A percentile compares a stretch with the other conserved stretches of the same genome.
Conservation (phyloP, 2,888 invertebrate genomes). For the Parnassius smintheus region DNA sequence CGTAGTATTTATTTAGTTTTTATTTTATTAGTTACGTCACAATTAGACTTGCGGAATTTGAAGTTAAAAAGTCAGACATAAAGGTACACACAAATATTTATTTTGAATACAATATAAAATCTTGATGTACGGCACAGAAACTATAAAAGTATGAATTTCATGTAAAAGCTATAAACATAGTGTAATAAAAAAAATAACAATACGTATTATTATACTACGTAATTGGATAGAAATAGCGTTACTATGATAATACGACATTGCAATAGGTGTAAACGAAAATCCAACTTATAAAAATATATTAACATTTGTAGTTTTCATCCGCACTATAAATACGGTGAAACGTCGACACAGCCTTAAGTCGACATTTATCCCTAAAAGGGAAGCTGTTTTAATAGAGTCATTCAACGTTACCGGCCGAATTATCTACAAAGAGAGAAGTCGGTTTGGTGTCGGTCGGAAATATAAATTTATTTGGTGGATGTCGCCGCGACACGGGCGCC, state of each 20-base stretch:
- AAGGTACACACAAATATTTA: too few relatives aligned
- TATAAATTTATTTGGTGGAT: conserved; percentile 80
- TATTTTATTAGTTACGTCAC: not conserved
- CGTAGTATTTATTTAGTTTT: conserved; percentile 46
- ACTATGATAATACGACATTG: not conserved
- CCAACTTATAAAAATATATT: conserved; percentile 15
- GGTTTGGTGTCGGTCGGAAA: conserved; percentile 72
- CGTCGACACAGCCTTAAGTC: conserved; percentile 60
- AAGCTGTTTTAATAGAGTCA: conserved; percentile 80
- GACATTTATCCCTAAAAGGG: conserved; percentile 80
- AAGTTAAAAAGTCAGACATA: too few relatives aligned
- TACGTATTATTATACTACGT: conserved; percentile 1
- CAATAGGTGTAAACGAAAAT: too few relatives aligned
- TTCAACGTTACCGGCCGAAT: conserved; percentile 80
- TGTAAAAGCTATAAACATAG: too few relatives aligned
- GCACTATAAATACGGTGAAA: conserved; percentile 57
- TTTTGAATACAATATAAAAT: too few relatives aligned
- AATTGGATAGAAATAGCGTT: conserved; percentile 9
- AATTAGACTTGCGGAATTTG: too few relatives aligned
- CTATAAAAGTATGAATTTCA: too few relatives aligned
- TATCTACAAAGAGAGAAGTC: conserved; percentile 79
- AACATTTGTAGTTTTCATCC: conserved; percentile 19
- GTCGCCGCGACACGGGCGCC: conserved; percentile 76
- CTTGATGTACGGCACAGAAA: too few relatives aligned
- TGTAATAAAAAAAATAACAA: too few relatives aligned